Percentiles rank a stretch among this genome's conserved stretches.
These are phyloP conservation scores for Puntigrus tetrazona DNA, from an alignment of 2,113 vertebrate species.

Conservation along the genomic window DNA sequence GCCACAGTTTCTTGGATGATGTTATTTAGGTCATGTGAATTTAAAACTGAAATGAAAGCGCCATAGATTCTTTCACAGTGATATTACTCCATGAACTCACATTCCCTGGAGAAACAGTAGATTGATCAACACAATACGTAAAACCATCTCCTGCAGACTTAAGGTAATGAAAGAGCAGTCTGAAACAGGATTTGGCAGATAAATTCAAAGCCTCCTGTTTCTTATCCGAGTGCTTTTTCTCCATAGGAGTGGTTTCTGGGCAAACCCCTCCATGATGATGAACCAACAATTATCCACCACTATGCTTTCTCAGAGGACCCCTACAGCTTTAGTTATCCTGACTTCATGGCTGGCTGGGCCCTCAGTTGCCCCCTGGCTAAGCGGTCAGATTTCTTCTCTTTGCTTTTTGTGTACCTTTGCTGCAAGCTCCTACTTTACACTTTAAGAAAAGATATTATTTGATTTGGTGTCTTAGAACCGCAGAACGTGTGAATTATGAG, in stretches of 20 bases:
- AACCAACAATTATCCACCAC: conserved; percentile 92
- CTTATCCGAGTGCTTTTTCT: background rate
- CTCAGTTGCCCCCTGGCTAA: conserved; percentile 84
- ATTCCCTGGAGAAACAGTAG: conserved; percentile 4
- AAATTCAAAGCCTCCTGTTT: background rate
- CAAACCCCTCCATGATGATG: conserved; percentile 83
- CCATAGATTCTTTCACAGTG: too few relatives aligned
- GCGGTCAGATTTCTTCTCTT: conserved; percentile 77
- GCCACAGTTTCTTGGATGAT: background rate
- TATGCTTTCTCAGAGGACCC: conserved; percentile 92
- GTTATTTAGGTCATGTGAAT: background rate
- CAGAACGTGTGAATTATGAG: conserved; percentile 79
- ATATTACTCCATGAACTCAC: background rate
- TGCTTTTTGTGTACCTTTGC: background rate
- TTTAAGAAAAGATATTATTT: background rate
- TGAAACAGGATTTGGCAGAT: background rate
- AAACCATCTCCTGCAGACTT: background rate
- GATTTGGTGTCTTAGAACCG: conserved; percentile 75
- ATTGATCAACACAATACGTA: background rate
- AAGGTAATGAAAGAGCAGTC: background rate
- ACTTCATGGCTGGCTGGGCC: conserved; percentile 90
- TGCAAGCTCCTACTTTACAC: background rate
- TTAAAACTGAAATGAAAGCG: too few relatives aligned
- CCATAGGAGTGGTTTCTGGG: conserved; percentile 91
- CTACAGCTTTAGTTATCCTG: conserved; percentile 85